These are phyloP conservation scores for Leucophenga montana DNA, from an alignment of 2,888 invertebrate species.

Conservation along the genomic window DNA sequence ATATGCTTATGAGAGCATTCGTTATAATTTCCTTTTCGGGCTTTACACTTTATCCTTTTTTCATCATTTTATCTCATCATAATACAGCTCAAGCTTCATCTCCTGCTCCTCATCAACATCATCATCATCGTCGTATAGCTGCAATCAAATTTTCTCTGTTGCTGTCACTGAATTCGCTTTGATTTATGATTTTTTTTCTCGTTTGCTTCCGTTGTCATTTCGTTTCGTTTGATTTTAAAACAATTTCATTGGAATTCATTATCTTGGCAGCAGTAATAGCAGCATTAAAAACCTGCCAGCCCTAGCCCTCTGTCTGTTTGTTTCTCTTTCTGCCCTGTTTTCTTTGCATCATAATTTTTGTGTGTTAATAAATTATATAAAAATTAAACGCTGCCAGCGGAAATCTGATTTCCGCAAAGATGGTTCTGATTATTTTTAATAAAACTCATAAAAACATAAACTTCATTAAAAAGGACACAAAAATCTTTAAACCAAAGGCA, in stretches of 20 bases:
- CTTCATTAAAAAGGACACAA: slow-evolving; percentile 17
- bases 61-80: slow-evolving; percentile 3
- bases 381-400: slow-evolving; percentile 20
- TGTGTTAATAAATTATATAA: slow-evolving; percentile 14
- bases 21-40: not conserved
- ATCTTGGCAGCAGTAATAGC: not conserved
- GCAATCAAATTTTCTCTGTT: not conserved
- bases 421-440: slow-evolving; percentile 2
- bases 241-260: not conserved
- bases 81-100: not conserved
- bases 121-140: not conserved
- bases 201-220: slow-evolving; percentile 19
- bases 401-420: not conserved
- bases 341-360: slow-evolving; percentile 45
- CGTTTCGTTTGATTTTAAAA: slow-evolving; percentile 23
- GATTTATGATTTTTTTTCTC: not conserved
- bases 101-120: not conserved
- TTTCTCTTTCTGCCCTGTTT: slow-evolving; percentile 45
- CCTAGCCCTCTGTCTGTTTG: not conserved
- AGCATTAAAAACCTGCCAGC: not conserved
- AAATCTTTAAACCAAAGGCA: not conserved
- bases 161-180: not conserved
- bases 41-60: not conserved
- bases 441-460: not conserved
- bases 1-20: not conserved